phyloP scores from a whole-genome alignment of 2,797 vertebrate species.

The Mareca strepera region DNA sequence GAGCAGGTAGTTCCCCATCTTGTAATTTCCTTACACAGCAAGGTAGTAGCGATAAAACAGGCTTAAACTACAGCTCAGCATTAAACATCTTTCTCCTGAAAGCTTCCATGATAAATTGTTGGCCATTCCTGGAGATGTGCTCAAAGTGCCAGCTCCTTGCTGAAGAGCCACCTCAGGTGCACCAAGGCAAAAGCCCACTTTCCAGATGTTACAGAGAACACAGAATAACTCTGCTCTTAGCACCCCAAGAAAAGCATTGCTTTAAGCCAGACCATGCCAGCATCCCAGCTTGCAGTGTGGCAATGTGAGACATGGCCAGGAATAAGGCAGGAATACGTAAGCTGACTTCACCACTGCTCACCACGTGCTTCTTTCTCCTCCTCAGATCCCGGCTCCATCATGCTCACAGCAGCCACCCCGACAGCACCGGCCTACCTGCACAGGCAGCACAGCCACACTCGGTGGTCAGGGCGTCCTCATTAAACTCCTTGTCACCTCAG shows the following conservation, averaged over 20 bases:
- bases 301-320: neutral
- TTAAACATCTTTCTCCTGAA: neutral
- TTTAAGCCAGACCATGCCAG: neutral
- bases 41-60: neutral
- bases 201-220: neutral
- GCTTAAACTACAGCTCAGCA: conserved; percentile 6
- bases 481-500: conserved; percentile 6
- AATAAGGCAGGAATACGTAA: neutral
- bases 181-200: neutral
- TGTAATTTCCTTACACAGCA: conserved; percentile 27
- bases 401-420: neutral
- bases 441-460: neutral
- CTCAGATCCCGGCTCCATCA: neutral
- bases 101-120: neutral
- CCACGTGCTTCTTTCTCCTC: neutral
- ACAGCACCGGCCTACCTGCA: neutral
- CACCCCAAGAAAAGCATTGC: neutral
- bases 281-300: neutral
- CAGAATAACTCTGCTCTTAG: neutral
- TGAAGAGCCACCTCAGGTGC: neutral
- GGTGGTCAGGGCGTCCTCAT: neutral
- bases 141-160: neutral
- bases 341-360: neutral
- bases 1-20: neutral
- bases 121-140: neutral